Percentiles rank a stretch among this genome's conserved stretches.
phyloP scores from a whole-genome alignment of 2,797 vertebrate genomes.

The Denticeps clupeoides region DNA sequence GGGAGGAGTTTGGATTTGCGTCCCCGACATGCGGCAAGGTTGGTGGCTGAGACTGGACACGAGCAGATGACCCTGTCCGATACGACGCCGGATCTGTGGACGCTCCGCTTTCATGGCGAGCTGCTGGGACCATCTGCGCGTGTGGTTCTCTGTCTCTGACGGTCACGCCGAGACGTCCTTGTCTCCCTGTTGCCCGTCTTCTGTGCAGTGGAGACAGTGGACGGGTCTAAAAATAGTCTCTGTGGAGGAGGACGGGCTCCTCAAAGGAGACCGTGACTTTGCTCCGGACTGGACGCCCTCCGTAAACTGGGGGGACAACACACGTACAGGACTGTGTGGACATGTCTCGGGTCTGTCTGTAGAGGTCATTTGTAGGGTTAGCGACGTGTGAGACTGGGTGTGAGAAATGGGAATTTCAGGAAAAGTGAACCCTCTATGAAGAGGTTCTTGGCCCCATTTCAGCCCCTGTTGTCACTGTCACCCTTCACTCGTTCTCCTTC shows the following conservation, averaged over 20 bases:
- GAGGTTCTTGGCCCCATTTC: neutral
- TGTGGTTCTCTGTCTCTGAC: too few relatives aligned
- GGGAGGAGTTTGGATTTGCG: too few relatives aligned
- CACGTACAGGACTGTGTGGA: too few relatives aligned
- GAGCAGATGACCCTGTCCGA: too few relatives aligned
- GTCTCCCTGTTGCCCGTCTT: conserved; percentile 17
- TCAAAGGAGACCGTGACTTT: conserved; percentile 32
- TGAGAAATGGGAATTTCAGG: too few relatives aligned
- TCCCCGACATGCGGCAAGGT: conserved; percentile 10
- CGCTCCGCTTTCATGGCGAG: too few relatives aligned
- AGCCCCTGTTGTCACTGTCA: neutral
- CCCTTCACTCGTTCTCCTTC: conserved; percentile 22
- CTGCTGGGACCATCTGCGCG: conserved; percentile 6
- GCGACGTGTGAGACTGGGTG: too few relatives aligned
- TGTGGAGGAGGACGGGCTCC: conserved; percentile 20
- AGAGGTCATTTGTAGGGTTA: too few relatives aligned
- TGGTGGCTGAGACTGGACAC: neutral
- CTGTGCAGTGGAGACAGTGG: conserved; percentile 8
- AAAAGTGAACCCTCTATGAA: too few relatives aligned
- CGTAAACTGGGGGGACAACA: too few relatives aligned
- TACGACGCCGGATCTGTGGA: too few relatives aligned
- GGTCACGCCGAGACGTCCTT: conserved; percentile 9
- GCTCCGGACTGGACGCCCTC: conserved; percentile 18
- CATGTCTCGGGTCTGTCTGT: too few relatives aligned
- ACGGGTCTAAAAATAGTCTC: conserved; percentile 31